Conservation (phyloP, 2,113 vertebrate genomes). For the Brachionichthys hirsutus region DNA sequence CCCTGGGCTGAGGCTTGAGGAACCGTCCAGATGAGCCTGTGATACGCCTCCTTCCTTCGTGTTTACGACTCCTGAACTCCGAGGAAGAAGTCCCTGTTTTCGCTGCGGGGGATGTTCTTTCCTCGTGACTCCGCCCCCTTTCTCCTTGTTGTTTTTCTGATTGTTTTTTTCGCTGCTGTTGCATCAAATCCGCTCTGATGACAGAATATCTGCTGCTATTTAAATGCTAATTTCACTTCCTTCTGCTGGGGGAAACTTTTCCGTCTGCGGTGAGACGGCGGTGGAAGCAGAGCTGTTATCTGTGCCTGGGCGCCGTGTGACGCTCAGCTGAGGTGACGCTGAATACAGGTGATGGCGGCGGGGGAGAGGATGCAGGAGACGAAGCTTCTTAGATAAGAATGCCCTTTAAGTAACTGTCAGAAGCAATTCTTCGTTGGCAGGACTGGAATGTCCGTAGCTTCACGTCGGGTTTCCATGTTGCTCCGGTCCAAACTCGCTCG, state of each 20-base stretch:
- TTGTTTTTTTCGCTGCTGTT: constrained; percentile 44
- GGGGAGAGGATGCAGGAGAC: constrained; percentile 21
- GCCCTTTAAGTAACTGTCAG: constrained; percentile 42
- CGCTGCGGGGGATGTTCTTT: constrained; percentile 12
- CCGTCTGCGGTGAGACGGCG: constrained; percentile 26
- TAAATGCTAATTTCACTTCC: constrained; percentile 65
- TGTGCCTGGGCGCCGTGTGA: constrained; percentile 32
- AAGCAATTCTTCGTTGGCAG: too few species aligned
- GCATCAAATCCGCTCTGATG: constrained; percentile 43
- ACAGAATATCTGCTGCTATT: constrained; percentile 64
- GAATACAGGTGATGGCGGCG: constrained; percentile 31
- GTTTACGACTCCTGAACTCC: too few species aligned
- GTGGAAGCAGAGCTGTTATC: constrained; percentile 49
- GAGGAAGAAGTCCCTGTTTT: constrained; percentile 12
- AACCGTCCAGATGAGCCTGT: too few species aligned
- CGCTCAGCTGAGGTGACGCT: constrained; percentile 46
- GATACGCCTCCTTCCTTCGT: background rate
- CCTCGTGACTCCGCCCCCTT: background rate
- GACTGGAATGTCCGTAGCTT: too few species aligned
- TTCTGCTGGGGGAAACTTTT: constrained; percentile 32
- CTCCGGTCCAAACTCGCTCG: background rate
- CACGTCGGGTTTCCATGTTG: too few species aligned
- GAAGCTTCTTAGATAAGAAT: constrained; percentile 38
- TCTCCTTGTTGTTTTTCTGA: constrained; percentile 21
- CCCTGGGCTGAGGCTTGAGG: too few species aligned